phyloP scores from a whole-genome alignment of 2,113 vertebrate species.

The Thunnus thynnus region DNA sequence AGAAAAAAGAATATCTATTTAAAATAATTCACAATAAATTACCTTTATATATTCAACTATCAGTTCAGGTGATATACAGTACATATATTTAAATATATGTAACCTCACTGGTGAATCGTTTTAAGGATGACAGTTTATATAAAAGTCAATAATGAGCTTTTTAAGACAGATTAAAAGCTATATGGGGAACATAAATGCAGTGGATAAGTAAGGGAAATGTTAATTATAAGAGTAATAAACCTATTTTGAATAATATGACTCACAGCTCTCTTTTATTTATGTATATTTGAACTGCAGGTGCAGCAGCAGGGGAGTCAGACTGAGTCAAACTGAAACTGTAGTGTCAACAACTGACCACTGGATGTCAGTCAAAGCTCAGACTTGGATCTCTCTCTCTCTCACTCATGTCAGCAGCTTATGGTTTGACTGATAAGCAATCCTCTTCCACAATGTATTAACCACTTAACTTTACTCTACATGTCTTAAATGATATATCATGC shows the following conservation, averaged over 20 bases:
- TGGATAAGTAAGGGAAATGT: neutral
- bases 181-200: neutral
- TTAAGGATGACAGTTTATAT: too few relatives aligned
- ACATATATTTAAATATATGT: too few relatives aligned
- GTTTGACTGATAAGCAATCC: neutral
- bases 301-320: neutral
- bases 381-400: neutral
- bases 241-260: neutral
- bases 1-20: too few relatives aligned
- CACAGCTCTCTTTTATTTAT: neutral
- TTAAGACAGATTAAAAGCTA: too few relatives aligned
- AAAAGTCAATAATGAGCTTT: too few relatives aligned
- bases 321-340: neutral
- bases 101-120: too few relatives aligned
- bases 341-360: conserved; percentile 60
- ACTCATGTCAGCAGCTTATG: neutral
- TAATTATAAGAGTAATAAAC: neutral
- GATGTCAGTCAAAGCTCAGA: conserved; percentile 69
- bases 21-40: too few relatives aligned
- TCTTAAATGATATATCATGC: neutral
- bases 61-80: too few relatives aligned
- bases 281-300: neutral
- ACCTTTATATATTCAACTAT: too few relatives aligned
- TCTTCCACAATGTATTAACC: conserved; percentile 7
- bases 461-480: neutral